phyloP scores from a whole-genome alignment of 2,113 vertebrate species.

The Trichomycterus rosablanca region DNA sequence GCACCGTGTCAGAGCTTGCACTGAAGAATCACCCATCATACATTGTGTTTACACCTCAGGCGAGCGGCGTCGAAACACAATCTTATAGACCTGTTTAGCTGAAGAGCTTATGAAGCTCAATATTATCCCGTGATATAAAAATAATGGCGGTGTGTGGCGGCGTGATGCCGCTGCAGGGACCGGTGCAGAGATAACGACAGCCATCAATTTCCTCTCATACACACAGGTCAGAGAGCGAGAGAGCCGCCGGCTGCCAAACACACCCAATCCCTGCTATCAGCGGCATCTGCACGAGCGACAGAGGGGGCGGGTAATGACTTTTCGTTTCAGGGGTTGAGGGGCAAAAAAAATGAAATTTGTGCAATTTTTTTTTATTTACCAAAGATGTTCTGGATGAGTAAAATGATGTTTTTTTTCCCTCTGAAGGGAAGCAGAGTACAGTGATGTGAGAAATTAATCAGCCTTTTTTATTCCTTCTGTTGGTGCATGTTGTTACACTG shows the following conservation, averaged over 20 bases:
- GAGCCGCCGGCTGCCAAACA: constrained; percentile 23
- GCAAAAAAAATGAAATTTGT: background rate
- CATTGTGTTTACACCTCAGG: constrained; percentile 18
- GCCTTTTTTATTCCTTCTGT: no score
- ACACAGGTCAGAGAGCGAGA: constrained; percentile 21
- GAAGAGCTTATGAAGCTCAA: constrained; percentile 16
- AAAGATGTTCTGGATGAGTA: no score
- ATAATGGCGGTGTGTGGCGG: constrained; percentile 10
- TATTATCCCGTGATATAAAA: constrained; percentile 19
- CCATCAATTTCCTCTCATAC: constrained; percentile 23
- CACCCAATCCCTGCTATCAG: constrained; percentile 29
- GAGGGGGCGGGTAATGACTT: background rate
- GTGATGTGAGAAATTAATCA: background rate
- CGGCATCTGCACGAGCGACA: constrained; percentile 7
- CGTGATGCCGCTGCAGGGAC: constrained; percentile 27
- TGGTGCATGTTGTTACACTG: no score
- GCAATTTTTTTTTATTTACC: no score
- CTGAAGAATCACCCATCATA: constrained; percentile 13
- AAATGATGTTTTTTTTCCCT: no score
- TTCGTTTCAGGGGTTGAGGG: background rate
- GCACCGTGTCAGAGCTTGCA: constrained; percentile 5
- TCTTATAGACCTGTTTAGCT: constrained; percentile 28
- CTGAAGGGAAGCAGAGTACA: no score
- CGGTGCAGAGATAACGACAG: constrained; percentile 27
- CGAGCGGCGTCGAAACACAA: constrained; percentile 9